phyloP scores from a whole-genome alignment of 2,113 vertebrate genomes.

The Ochotona curzoniae region DNA sequence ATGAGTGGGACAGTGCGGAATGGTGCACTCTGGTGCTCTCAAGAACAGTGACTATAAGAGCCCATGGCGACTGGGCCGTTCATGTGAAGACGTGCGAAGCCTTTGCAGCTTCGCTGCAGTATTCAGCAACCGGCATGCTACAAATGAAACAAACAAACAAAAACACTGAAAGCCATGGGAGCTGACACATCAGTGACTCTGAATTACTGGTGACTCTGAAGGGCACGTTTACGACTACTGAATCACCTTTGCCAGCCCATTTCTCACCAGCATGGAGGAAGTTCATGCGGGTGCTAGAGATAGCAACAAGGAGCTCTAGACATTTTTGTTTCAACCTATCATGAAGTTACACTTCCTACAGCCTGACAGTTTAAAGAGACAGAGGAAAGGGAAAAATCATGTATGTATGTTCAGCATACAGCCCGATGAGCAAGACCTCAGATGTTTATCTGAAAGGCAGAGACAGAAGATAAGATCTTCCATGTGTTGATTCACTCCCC shows the following conservation, averaged over 20 bases:
- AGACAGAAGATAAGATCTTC: no score
- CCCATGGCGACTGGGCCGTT: background rate
- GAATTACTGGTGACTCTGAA: background rate
- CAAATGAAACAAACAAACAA: background rate
- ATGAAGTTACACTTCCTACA: background rate
- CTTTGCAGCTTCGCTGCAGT: no score
- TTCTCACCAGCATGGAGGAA: background rate
- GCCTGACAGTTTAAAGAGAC: background rate
- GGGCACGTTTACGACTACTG: background rate
- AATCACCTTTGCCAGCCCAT: background rate
- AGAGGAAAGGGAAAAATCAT: background rate
- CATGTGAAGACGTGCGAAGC: no score
- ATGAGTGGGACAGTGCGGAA: background rate
- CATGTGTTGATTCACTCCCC: no score
- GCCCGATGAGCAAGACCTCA: background rate
- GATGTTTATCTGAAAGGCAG: no score
- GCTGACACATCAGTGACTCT: background rate
- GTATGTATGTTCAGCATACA: rapidly evolving
- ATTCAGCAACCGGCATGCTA: no score
- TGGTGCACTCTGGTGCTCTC: background rate
- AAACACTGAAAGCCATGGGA: background rate
- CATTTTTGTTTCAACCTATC: background rate
- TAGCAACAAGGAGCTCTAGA: no score
- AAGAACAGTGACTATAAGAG: background rate
- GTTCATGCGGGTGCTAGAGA: no score